Evolutionary conservation across 2,113 vertebrate genomes (phyloP), one percentile per base, ranked within the genome.

Genomic region (Prunella himalayana): DNA sequence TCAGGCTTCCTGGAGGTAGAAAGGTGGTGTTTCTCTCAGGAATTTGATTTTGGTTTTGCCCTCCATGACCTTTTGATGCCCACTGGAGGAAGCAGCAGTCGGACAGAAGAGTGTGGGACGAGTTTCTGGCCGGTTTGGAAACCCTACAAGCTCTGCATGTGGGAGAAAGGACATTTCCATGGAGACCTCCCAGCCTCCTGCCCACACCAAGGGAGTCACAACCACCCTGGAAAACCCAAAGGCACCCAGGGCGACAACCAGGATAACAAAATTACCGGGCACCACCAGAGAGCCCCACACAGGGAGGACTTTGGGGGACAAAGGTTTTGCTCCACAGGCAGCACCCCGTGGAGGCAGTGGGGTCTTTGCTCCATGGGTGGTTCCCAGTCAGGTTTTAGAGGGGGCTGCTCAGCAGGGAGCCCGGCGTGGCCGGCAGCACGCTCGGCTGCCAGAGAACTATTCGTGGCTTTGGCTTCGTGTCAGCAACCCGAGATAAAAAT

Each of bases 401-500:
- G n/a, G 73, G 54, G 79, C 56, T 15, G 49, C n/a, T 64, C 4
- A 15, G 90, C 35, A 93, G 63, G 71, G 75, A 56, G 1, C 25
- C 13, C 3, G 2, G 82, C 10, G 15, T 11, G 94, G 82, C 82
- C 47, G 15, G 90, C 87, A 94, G 92, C 88, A 96, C 54, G 84
- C 81, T 93, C 73, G 1, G 2, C 84, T 94, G 94, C 90, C 81
- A 53, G 77, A 33, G 1, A 96, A 78, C 87, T 94, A 96, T 96
- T 94, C 92, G 35, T 7, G 64, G 63, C 88, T 83, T 81, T 89
- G 94, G 94, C 92, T 84, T 15, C 3, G 2, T 63, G 94, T 49
- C 94, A 95, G 19, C 15, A 89, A 2, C n/a, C 2, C 0, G 37
- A 94, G 94, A 96, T 95, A 93, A 87, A 86, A 87, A 96, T 94